Evolutionary conservation across 2,888 invertebrate genomes (phyloP), one percentile per base, ranked within the genome.

Genomic region (Kuschelorhynchus macadamiae): DNA sequence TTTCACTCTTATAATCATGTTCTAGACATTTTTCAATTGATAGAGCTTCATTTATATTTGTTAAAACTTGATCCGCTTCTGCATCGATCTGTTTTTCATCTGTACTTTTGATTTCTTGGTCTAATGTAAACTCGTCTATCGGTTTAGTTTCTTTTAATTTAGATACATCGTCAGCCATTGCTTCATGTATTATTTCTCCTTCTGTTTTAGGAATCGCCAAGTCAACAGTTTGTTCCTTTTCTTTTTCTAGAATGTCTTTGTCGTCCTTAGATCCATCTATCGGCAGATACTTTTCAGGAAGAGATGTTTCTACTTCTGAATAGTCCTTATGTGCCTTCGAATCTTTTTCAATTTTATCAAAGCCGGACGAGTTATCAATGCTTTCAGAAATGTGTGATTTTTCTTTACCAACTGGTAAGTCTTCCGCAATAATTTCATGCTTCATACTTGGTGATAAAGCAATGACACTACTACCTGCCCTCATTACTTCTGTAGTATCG

Each of bases 51-150:
- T 52, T 57, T 21, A 56, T 30, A 47, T 69, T 61, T 46, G 65
- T 30, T 2, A 64, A 14, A 41, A 52, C 47, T 25, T 66, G 66
- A 50, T 74, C 18, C 12, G 25, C 61, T 44, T 61, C 32, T 20
- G 47, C 70, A 59, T 75, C 72, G n/a, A 74, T 49, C 16, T 66
- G 53, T 50, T 75, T 57, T 66, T 71, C 75, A 46, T 75, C 72
- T 59, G 18, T 25, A 46, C 39, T 44, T 21, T 30, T 32, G 1
- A 14, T 42, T 16, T 18, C 25, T 21, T 47, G 4, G 11, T 47
- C 47, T 7, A 56, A 33, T 17, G 63, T 67, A 36, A 18, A 66
- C 21, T 46, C 39, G 5, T 42, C 46, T 25, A 4, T n/a, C 2
- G 65, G 60, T 44, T 67, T 49, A 2, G 60, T n/a, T 46, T 72